These are phyloP conservation scores for Nothura maculosa DNA, from an alignment of 2,797 vertebrate species.

Conservation along the genomic window DNA sequence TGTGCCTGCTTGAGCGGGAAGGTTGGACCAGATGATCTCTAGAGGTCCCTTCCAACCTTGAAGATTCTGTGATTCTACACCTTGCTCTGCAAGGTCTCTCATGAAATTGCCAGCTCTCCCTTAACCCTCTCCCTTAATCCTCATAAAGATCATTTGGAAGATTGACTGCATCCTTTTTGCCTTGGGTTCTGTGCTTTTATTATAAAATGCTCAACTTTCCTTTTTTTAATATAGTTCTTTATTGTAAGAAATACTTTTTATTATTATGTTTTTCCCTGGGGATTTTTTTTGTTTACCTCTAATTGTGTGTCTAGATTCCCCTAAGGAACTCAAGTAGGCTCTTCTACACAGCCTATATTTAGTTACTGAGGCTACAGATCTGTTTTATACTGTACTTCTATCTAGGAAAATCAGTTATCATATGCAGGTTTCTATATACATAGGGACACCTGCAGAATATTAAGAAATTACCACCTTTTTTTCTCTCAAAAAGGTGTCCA, in stretches of 20 bases:
- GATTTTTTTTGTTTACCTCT: constrained; percentile 35
- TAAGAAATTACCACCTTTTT: neutral
- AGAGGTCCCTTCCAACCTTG: too few relatives aligned
- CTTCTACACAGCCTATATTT: neutral
- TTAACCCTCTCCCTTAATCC: neutral
- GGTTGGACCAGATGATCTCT: too few relatives aligned
- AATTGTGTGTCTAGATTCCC: constrained; percentile 52
- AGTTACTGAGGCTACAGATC: neutral
- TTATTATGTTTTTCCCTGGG: constrained; percentile 51
- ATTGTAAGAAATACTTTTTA: constrained; percentile 55
- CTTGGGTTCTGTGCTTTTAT: constrained; percentile 65
- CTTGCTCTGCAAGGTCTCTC: neutral
- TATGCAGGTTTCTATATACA: neutral
- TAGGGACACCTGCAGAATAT: neutral
- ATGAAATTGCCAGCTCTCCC: constrained; percentile 19
- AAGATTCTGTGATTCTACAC: too few relatives aligned
- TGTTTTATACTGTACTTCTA: neutral
- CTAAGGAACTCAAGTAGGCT: neutral
- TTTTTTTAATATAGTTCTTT: constrained; percentile 53
- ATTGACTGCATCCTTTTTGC: constrained; percentile 49
- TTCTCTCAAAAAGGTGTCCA: neutral
- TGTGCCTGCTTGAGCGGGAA: too few relatives aligned
- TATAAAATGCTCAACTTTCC: constrained; percentile 5
- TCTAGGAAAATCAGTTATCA: neutral
- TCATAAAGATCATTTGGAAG: constrained; percentile 33